phyloP scores from a whole-genome alignment of 1,140 invertebrate genomes.

The Trichonephila clavata region DNA sequence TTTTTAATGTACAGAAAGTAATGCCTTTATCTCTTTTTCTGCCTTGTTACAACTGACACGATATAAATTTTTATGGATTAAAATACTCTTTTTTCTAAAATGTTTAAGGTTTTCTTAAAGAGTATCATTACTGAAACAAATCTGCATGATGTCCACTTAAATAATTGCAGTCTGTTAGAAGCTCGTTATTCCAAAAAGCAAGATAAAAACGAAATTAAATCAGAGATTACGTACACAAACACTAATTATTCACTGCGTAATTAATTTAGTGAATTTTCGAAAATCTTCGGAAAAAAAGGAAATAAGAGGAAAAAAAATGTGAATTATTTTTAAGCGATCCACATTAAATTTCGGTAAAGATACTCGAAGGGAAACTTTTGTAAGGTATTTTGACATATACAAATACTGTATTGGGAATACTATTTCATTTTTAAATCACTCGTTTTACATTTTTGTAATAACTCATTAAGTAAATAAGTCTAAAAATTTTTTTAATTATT shows the following conservation, averaged over 20 bases:
- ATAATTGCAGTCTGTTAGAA: background rate
- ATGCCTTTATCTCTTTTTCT: no score
- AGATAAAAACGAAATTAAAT: conserved; percentile 2
- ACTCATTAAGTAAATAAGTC: no score
- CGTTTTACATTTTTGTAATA: no score
- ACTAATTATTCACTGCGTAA: background rate
- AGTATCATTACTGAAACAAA: no score
- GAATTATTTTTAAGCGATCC: background rate
- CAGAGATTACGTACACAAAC: conserved; percentile 11
- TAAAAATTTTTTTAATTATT: no score
- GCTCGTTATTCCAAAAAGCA: background rate
- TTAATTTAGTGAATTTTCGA: background rate
- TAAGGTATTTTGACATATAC: background rate
- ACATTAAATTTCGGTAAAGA: background rate
- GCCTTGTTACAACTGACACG: no score
- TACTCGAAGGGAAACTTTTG: background rate
- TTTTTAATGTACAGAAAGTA: no score
- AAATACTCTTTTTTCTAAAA: no score
- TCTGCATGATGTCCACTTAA: no score
- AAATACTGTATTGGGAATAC: background rate
- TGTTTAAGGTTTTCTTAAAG: no score
- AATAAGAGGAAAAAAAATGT: background rate
- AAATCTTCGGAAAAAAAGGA: background rate
- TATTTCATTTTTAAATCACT: no score
- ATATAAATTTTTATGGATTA: no score